These are phyloP conservation scores for Daubentonia madagascariensis DNA, from an alignment of 2,113 vertebrate genomes.

Conservation along the genomic window DNA sequence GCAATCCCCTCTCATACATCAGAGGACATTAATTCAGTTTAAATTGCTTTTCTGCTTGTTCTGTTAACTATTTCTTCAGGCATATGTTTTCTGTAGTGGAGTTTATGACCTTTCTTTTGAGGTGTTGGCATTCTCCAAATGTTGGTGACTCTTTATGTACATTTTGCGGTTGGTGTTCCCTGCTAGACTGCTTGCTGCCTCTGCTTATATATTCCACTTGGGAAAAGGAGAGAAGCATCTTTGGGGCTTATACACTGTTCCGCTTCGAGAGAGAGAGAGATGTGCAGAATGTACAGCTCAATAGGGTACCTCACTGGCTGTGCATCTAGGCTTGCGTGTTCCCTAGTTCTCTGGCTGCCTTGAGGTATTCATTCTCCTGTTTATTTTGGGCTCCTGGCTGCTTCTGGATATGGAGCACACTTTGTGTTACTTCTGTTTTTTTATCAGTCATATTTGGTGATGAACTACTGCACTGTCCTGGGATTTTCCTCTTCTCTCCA, in stretches of 20 bases:
- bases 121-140: not conserved
- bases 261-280: not conserved
- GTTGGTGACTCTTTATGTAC: not conserved
- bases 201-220: not conserved
- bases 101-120: not conserved
- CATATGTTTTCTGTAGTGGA: not conserved
- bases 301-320: not conserved
- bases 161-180: not conserved
- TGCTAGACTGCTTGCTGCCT: not conserved
- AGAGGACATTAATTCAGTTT: not conserved
- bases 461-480: not conserved
- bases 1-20: not conserved
- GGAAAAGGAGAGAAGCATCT: not conserved
- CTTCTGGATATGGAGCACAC: not conserved
- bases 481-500: not conserved
- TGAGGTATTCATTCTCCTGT: not conserved
- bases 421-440: not conserved
- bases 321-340: not conserved
- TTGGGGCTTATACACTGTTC: not conserved
- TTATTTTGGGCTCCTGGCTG: not conserved
- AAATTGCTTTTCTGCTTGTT: not conserved
- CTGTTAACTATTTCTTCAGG: not conserved
- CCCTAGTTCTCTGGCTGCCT: not conserved
- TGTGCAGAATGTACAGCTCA: not conserved
- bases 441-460: not conserved